Evolutionary conservation across 2,797 vertebrate genomes (phyloP), one percentile per base, ranked within the genome.

Genomic region (Alosa sapidissima): DNA sequence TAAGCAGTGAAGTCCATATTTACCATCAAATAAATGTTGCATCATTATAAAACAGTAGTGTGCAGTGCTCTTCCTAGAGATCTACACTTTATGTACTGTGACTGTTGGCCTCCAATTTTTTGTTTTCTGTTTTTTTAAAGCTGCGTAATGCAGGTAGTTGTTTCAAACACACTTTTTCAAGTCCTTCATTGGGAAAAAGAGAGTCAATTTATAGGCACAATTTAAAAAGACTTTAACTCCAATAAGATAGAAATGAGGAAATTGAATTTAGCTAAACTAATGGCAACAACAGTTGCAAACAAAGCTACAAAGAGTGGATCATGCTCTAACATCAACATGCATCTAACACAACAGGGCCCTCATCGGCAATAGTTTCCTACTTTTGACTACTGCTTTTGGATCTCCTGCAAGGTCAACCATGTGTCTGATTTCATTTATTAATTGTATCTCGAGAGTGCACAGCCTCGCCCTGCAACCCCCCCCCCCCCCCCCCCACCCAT

Each of bases 391-490:
- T 41, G 2, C 41, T 41, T 41, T 41, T 41, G 41, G 21, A 78
- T 45, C 41, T 47, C 36, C 41, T 47, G 16, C 72, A 78, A 82
- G 83, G 54, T 83, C 75, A 85, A 48, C 62, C 10, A 1, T 48
- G 81, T 33, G 24, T 24, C 54, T 60, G 52, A 48, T 62, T 81
- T 54, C 52, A 48, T 55, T 36, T 65, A 58, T 13, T 36, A 41
- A 54, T n/a, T 78, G 52, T 82, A 33, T 82, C 81, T 86, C 78
- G 28, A 84, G 1, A 62, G 52, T 82, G 49, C 10, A 75, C 68
- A 45, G 68, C 13, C 68, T 45, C 68, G 28, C 19, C 48, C 51
- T 49, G 81, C 84, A 82, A 55, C 14, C 55, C 58, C 0, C 11
- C 8, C n/a, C 33, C 36, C 33, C 28, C 14, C 33, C 68, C 36